These are phyloP conservation scores for Pedicia rivosa DNA, from an alignment of 2,888 invertebrate species.

Conservation along the genomic window DNA sequence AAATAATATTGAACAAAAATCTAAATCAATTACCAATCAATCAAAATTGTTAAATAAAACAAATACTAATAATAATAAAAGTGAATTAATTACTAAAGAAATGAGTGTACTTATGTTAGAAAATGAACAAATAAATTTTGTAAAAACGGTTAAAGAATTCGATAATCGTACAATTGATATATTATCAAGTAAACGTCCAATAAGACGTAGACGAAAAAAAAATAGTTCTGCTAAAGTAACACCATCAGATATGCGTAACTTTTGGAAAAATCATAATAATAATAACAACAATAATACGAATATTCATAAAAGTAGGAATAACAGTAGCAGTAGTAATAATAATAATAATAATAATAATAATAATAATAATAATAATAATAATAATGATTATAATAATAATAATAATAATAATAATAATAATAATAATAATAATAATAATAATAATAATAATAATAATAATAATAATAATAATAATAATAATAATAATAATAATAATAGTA, in stretches of 20 bases:
- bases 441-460: conserved; percentile 12
- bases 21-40: not conserved
- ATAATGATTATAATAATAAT: not conserved
- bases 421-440: conserved; percentile 7
- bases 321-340: not conserved
- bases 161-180: no score
- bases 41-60: not conserved
- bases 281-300: conserved; percentile 4
- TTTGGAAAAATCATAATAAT: not conserved
- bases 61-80: not conserved
- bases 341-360: conserved; percentile 2
- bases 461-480: conserved; percentile 11
- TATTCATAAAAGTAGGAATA: conserved; percentile 7
- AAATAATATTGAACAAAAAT: not conserved
- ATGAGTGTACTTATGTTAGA: no score
- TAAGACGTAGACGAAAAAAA: not conserved
- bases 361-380: conserved; percentile 7
- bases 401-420: not conserved
- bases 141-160: no score
- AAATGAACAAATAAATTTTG: no score
- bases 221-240: not conserved
- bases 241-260: conserved; percentile 2
- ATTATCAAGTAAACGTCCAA: not conserved
- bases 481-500: conserved; percentile 7
- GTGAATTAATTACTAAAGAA: not conserved